These are phyloP conservation scores for Rhagoletis pomonella DNA, from an alignment of 1,140 invertebrate genomes.

Conservation along the genomic window DNA sequence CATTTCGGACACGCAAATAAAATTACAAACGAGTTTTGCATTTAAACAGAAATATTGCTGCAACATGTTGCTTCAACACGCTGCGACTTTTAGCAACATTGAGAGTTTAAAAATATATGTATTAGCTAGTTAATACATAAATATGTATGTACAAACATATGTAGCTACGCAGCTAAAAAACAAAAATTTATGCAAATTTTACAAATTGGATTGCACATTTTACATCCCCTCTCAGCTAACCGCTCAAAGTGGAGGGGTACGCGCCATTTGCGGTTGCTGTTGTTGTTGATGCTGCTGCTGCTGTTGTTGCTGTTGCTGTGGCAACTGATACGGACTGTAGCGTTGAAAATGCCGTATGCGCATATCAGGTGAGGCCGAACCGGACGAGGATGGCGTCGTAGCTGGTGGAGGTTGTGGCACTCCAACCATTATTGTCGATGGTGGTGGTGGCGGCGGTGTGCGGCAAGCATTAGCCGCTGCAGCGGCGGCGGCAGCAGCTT, in stretches of 20 bases:
- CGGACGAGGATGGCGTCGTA: constrained; percentile 56
- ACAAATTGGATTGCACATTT: constrained; percentile 40
- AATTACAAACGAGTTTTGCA: too few species aligned
- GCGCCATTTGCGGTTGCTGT: constrained; percentile 29
- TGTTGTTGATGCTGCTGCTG: neutral
- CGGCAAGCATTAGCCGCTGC: constrained; percentile 58
- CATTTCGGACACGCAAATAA: too few species aligned
- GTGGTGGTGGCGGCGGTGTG: constrained; percentile 61
- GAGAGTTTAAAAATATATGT: neutral
- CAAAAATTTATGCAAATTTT: neutral
- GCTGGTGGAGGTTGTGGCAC: constrained; percentile 55
- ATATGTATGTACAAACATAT: too few species aligned
- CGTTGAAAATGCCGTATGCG: constrained; percentile 70
- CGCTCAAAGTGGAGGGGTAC: constrained; percentile 42
- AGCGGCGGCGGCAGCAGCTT: constrained; percentile 66
- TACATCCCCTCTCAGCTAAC: neutral
- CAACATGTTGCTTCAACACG: too few species aligned
- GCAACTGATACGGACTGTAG: constrained; percentile 73
- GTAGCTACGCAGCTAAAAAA: too few species aligned
- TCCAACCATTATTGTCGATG: constrained; percentile 11
- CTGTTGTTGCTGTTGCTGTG: constrained; percentile 61
- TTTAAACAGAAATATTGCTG: too few species aligned
- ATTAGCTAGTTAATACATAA: too few species aligned
- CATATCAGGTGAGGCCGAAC: constrained; percentile 69
- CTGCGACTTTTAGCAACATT: neutral